Conservation (phyloP, 1,140 invertebrate genomes). For the Ips typographus region DNA sequence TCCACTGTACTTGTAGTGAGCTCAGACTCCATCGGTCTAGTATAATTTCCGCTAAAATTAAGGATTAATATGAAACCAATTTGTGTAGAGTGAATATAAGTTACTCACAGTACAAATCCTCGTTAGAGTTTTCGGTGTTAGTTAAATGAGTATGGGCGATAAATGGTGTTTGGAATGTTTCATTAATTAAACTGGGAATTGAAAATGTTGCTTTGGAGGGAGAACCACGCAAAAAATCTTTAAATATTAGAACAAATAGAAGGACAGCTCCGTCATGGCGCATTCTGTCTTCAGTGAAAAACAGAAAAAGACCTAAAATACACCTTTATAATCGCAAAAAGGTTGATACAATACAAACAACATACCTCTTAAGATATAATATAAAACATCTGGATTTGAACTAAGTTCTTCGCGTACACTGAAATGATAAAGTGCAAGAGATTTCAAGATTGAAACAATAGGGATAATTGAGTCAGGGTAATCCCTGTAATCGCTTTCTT, state of each 20-base stretch:
- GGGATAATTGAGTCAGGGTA: conserved; percentile 67
- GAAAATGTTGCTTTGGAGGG: conserved; percentile 52
- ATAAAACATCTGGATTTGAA: conserved; percentile 53
- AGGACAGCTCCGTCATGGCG: conserved; percentile 54
- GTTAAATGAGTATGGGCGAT: conserved; percentile 54
- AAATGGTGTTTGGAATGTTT: conserved; percentile 55
- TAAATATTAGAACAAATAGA: conserved; percentile 55
- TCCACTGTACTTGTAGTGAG: conserved; percentile 58
- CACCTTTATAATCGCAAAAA: background rate
- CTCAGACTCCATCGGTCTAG: conserved; percentile 45
- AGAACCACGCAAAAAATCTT: conserved; percentile 52
- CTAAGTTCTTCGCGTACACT: conserved; percentile 57
- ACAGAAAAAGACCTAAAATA: conserved; percentile 56
- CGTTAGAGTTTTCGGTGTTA: conserved; percentile 50
- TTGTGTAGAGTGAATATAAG: background rate
- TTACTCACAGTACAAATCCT: conserved; percentile 37
- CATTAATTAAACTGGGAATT: conserved; percentile 54
- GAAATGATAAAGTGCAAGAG: conserved; percentile 55
- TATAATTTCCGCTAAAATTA: conserved; percentile 51
- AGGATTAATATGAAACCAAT: background rate
- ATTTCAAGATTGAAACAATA: conserved; percentile 62
- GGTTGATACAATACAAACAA: background rate
- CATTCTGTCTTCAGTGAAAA: conserved; percentile 56
- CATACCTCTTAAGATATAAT: conserved; percentile 1
- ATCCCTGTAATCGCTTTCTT: conserved; percentile 61